Conservation (phyloP, 2,888 invertebrate species). For the Molorchus minor region DNA sequence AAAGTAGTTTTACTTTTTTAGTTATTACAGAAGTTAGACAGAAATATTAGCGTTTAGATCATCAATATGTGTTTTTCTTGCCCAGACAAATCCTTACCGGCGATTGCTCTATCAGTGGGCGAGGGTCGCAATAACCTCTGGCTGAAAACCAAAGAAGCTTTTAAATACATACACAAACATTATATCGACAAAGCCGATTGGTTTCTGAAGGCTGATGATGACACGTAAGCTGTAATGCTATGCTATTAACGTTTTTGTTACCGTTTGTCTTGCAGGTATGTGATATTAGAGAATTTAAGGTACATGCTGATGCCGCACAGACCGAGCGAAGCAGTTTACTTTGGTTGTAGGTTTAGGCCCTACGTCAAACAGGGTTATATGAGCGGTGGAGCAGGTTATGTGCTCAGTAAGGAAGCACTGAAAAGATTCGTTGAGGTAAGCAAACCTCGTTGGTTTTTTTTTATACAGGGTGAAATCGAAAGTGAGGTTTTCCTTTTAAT, state of each 20-base stretch:
- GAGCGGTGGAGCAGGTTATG: constrained; percentile 95
- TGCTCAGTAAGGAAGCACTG: constrained; percentile 87
- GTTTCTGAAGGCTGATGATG: constrained; percentile 99
- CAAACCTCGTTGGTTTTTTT: no score
- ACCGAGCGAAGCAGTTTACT: constrained; percentile 81
- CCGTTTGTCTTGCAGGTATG: constrained; percentile 73
- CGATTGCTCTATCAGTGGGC: constrained; percentile 82
- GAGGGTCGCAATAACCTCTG: constrained; percentile 93
- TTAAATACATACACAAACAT: constrained; percentile 85
- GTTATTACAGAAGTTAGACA: no score
- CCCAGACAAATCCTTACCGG: constrained; percentile 77
- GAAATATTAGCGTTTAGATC: no score
- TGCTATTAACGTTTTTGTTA: no score
- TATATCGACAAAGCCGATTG: constrained; percentile 90
- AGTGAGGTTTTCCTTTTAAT: no score
- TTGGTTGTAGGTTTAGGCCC: constrained; percentile 89
- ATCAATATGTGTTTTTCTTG: no score
- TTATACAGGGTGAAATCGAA: no score
- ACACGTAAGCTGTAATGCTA: constrained; percentile 73
- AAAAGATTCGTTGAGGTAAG: constrained; percentile 74
- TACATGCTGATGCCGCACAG: constrained; percentile 84
- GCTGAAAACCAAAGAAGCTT: constrained; percentile 97
- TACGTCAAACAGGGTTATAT: constrained; percentile 87
- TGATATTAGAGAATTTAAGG: constrained; percentile 93
- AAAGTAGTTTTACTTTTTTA: background rate